phyloP scores from a whole-genome alignment of 2,888 invertebrate species.

The Carabus problematicus region DNA sequence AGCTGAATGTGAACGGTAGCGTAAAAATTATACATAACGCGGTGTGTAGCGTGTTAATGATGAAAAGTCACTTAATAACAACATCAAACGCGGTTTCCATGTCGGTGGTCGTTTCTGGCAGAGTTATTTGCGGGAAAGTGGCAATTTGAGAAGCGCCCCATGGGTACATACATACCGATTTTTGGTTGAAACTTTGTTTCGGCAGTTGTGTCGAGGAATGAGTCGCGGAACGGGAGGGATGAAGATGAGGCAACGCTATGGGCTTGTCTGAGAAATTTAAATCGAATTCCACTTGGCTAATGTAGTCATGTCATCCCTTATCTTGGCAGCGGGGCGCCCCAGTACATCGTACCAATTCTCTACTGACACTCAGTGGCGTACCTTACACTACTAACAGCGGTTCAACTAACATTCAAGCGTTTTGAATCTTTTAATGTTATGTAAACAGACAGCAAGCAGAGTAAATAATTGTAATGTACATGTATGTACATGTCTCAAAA shows the following conservation, averaged over 20 bases:
- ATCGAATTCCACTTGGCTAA: constrained; percentile 7
- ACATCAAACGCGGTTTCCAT: constrained; percentile 15
- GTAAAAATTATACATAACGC: constrained; percentile 7
- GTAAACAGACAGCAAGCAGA: no score
- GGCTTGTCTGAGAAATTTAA: constrained; percentile 1
- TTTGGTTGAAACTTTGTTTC: constrained; percentile 8
- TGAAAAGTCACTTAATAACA: constrained; percentile 14
- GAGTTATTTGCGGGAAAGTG: constrained; percentile 17
- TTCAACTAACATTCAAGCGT: no score
- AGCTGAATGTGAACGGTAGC: neutral
- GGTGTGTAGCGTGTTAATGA: neutral
- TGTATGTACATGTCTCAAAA: no score
- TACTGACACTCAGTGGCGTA: no score
- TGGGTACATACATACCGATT: constrained; percentile 1
- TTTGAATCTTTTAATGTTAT: no score
- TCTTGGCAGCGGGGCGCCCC: neutral
- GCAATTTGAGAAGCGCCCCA: constrained; percentile 7
- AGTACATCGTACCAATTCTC: neutral
- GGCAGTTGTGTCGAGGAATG: neutral
- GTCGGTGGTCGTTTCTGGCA: constrained; percentile 7
- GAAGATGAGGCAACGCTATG: neutral
- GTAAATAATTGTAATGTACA: no score
- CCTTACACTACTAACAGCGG: no score
- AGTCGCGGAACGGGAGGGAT: neutral
- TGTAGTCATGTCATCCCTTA: constrained; percentile 4